Base-by-base conservation (phyloP, 2,113 vertebrate genomes). In the Datnioides undecimradiatus region DNA sequence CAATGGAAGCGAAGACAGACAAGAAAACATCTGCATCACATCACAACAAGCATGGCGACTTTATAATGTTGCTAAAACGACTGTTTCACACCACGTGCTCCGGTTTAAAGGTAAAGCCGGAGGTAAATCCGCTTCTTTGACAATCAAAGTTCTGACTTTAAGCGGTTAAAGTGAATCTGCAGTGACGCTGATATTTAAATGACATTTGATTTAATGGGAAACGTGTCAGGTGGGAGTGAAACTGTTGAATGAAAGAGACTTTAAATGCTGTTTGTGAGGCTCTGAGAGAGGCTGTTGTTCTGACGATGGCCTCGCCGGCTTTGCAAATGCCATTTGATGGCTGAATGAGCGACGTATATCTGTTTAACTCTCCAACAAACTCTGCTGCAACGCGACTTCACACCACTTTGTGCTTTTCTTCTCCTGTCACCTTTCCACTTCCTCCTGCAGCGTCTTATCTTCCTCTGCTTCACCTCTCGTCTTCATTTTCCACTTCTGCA, bases 251-350 rank as follows among this genome's bases (percentile, higher is more conserved):
- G 40, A 52, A 21, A n/a, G 43, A 29, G 29, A 34, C 36, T 66
- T 52, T n/a, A 36, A 48, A 36, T 12, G n/a, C 27, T 46, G 3
- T 58, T 49, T 49, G 59, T 55, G 5, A n/a, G 23, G 34, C 23
- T 43, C 9, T 69, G 48, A 48, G 67, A 48, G 14, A 13, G 9
- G 54, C 19, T 36, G 9, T 9, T 59, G 31, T 60, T 48, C 36
- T 25, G n/a, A 72, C 0, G 9, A 9, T 1, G 23, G 33, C 70
- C 40, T 72, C 23, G 46, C n/a, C 29, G 59, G 23, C 46, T 52
- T n/a, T n/a, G n/a, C n/a, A 33, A 77, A 66, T 31, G 38, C 33
- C 38, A 68, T 59, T 52, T 46, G n/a, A 73, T 16, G 14, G 27
- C 23, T 63, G 3, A 73, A 67, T 36, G 16, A 27, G 14, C n/a